Base-by-base conservation (phyloP, 53 echinoderm and acorn worm species). In the Henricia sp. region DNA sequence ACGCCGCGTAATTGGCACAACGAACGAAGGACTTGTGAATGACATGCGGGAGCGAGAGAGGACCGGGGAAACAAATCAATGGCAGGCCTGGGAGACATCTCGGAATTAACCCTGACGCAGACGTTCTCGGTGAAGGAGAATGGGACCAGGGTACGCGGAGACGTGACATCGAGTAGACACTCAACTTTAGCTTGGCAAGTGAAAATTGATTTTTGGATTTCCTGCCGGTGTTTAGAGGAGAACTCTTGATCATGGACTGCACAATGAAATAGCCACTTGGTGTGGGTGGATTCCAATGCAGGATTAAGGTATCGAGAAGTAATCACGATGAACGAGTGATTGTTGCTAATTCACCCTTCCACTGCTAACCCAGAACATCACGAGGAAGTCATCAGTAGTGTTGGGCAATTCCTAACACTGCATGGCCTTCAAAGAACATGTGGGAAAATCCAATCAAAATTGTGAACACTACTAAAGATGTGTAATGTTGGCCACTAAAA, bases 131-230 rank as follows among this genome's bases (percentile, higher is more conserved):
- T 24, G 57, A 48, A 32, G 28, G 28, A 6, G 21, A 37, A 39
- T 14, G 25, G 37, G 17, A 52, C n/a, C 35, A 64, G 33, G 30
- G 20, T 55, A 36, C 2, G n/a, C n/a, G n/a, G n/a, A n/a, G n/a
- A n/a, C n/a, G 23, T 46, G 74, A 52, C 24, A 55, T 34, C 37
- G 29, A n/a, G 26, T 14, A 57, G 77, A 29, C 10, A 26, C 55
- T 75, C 75, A 77, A 77, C 43, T 77, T n/a, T 77, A 17, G n/a
- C 35, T 40, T 6, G 12, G 58, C 41, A 77, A 67, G 59, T 77
- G 77, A 77, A 77, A 44, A 77, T 77, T 77, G 77, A 77, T 77
- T 77, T 58, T 25, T 29, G 39, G 27, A 0, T 39, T 16, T 14
- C 57, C 58, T 6, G 28, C 14, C 28, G 3, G 40, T 29, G 12